Base-by-base conservation (phyloP, 1,140 invertebrate species). In the Oedothorax gibbosus region DNA sequence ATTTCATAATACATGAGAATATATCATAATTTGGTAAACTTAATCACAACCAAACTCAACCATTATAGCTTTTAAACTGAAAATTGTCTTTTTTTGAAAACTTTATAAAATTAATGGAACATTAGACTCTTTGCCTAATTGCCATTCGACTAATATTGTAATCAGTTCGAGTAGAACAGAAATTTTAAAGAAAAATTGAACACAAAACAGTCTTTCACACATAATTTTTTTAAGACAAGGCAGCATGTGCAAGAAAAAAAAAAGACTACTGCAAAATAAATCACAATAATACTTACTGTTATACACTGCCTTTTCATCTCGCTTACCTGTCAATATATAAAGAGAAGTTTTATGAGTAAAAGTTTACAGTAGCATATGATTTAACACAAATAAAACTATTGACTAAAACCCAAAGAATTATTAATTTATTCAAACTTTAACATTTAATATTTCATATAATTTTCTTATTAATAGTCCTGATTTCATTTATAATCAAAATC, bases 221-320 rank as follows among this genome's bases (percentile, higher is more conserved):
- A 65, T 20, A 15, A 20, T 53, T 49, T 12, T 18, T 80, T 2
- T 50, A 11, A 15, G 14, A n/a, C n/a, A n/a, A n/a, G n/a, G n/a
- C n/a, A n/a, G n/a, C 49, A 15, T n/a, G 66, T 7, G 7, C 15
- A 9, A 56, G n/a, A 21, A 12, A 3, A 20, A 54, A 79, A 35
- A 54, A 56, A n/a, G 57, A 54, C 1, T 15, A 20, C 49, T 20
- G 11, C 12, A n/a, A 76, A 35, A 57, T 5, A 21, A 60, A 51
- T 2, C 12, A 11, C 1, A 14, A 56, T 0, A 64, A 14, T 49
- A 85, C 83, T 85, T 78, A 85, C 83, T 9, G 64, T 20, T 7
- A 85, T 68, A 35, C 83, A 85, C 2, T 69, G 57, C 35, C 73
- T 57, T 62, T 85, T 85, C 83, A 85, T 85, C 78, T 85, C 83